Percentiles rank a stretch among this genome's conserved stretches.
phyloP scores from a whole-genome alignment of 2,797 vertebrate species.

The Rousettus madagascariensis region DNA sequence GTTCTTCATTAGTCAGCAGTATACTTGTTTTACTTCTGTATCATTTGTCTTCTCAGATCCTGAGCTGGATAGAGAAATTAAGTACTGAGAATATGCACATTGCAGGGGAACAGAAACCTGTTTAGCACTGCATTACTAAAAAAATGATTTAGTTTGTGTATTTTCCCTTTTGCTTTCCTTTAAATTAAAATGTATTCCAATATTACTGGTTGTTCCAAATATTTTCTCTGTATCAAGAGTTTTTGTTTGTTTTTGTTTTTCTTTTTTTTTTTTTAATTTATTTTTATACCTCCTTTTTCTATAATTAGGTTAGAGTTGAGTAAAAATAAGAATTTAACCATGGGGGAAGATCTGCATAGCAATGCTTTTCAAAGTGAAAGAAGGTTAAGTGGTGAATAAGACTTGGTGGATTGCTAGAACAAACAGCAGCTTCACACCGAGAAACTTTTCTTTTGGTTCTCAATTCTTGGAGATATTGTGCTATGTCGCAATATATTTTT shows the following conservation, averaged over 20 bases:
- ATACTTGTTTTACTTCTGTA: background rate
- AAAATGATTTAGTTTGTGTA: background rate
- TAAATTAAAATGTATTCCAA: background rate
- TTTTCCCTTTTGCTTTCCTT: background rate
- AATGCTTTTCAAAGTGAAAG: background rate
- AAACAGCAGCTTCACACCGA: background rate
- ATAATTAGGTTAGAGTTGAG: background rate
- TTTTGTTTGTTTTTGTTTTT: no score
- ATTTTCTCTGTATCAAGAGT: background rate
- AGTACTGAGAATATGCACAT: background rate
- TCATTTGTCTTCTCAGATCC: background rate
- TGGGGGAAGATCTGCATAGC: background rate
- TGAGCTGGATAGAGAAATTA: background rate
- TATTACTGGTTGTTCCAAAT: background rate
- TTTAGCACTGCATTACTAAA: background rate
- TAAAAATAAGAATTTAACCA: background rate
- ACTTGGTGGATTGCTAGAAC: background rate
- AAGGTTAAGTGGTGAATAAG: background rate
- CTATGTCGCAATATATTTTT: background rate
- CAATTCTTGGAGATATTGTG: background rate
- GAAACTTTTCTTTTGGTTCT: background rate
- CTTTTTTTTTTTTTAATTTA: background rate
- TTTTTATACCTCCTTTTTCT: background rate
- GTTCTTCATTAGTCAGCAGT: background rate
- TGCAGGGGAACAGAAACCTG: background rate